Conservation (phyloP, 2,113 vertebrate genomes). For the Ploceus nigricollis region DNA sequence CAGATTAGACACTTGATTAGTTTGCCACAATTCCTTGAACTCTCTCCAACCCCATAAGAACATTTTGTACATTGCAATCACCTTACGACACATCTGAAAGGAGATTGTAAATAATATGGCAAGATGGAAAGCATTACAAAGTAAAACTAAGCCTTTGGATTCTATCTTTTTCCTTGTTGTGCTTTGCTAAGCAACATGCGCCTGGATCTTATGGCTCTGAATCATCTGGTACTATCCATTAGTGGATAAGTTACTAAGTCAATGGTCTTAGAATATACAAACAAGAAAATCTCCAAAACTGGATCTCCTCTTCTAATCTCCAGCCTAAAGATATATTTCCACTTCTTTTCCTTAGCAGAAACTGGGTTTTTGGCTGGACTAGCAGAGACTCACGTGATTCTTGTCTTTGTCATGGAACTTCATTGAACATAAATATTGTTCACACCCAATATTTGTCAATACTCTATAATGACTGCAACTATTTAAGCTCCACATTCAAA, state of each 20-base stretch:
- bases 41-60: neutral
- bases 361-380: neutral
- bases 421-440: neutral
- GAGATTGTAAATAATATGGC: neutral
- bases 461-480: neutral
- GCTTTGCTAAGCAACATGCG: neutral
- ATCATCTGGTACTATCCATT: neutral
- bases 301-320: neutral
- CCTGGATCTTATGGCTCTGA: neutral
- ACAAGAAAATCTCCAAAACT: neutral
- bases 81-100: neutral
- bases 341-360: neutral
- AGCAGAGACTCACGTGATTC: neutral
- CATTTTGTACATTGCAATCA: neutral
- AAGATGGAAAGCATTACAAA: neutral
- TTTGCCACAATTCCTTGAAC: neutral
- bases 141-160: neutral
- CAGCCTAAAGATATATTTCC: neutral
- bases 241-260: neutral
- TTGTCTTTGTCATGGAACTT: neutral
- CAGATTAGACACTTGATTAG: neutral
- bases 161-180: neutral
- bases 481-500: neutral
- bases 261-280: neutral
- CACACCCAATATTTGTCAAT: neutral